Evolutionary conservation across 2,113 vertebrate genomes (phyloP).

Genomic region (Oceanodroma tethys): DNA sequence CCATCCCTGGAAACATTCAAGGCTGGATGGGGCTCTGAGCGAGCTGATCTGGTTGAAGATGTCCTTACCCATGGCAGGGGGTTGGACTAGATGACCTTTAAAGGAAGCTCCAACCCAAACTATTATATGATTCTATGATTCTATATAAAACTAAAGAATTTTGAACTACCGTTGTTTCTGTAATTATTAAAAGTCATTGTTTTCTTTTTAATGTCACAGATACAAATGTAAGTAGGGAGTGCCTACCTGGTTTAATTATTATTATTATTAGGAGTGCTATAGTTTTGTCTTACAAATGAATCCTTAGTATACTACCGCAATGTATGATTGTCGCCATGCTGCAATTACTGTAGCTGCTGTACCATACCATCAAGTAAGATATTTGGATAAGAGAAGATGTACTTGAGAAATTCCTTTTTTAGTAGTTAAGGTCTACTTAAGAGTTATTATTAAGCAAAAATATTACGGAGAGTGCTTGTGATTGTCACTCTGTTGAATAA

Average conservation of each 20-base stretch:
- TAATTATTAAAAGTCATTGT: not conserved
- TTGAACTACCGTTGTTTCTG: not conserved
- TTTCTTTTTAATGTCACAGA: not conserved
- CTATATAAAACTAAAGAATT: not conserved
- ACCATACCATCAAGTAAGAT: not conserved
- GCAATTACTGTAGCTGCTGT: not conserved
- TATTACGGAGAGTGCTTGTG: not conserved
- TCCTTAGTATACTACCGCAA: not conserved
- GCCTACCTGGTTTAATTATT: fast-evolving
- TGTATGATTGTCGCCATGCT: not conserved
- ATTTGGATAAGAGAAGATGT: not conserved
- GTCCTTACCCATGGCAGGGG: too few species aligned
- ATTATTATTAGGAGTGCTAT: too few species aligned
- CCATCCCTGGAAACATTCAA: too few species aligned
- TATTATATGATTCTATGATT: too few species aligned
- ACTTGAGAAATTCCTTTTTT: not conserved
- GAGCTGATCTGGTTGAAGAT: too few species aligned
- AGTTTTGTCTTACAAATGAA: not conserved
- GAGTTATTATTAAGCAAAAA: not conserved
- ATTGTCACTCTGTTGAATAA: not conserved
- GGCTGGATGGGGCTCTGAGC: too few species aligned
- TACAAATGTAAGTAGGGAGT: not conserved
- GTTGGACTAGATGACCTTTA: too few species aligned
- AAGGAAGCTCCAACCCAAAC: too few species aligned
- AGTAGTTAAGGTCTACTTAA: not conserved